Conservation (phyloP, 1,140 invertebrate genomes). For the Marisa cornuarietis region DNA sequence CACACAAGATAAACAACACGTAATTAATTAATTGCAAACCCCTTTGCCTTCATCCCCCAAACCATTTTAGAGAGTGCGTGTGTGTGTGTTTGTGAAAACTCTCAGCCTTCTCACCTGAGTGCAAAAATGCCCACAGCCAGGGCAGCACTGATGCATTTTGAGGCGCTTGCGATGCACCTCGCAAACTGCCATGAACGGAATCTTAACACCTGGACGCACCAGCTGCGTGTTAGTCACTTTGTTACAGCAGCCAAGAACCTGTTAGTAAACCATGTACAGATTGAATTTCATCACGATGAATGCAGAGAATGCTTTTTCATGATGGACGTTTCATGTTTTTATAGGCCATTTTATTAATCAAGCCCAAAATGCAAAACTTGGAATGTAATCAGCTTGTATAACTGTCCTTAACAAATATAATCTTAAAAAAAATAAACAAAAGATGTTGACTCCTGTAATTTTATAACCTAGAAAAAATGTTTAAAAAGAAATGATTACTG, state of each 20-base stretch:
- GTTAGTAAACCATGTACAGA: constrained; percentile 16
- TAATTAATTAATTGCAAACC: no score
- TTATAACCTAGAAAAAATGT: no score
- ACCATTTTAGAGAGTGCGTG: not conserved
- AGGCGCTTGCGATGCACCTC: constrained; percentile 81
- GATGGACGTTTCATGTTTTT: no score
- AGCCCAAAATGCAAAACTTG: no score
- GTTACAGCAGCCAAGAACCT: constrained; percentile 83
- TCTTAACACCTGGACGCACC: constrained; percentile 79
- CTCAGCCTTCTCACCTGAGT: constrained; percentile 75
- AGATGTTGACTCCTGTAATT: no score
- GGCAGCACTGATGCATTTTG: constrained; percentile 86
- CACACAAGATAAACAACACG: no score
- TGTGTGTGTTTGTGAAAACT: not conserved
- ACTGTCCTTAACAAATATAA: no score
- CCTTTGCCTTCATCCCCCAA: not conserved
- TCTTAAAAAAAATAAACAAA: no score
- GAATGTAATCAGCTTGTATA: no score
- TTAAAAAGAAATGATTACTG: no score
- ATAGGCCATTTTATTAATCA: no score
- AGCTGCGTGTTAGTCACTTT: constrained; percentile 73
- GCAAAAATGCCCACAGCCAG: constrained; percentile 90
- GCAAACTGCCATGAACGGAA: constrained; percentile 87
- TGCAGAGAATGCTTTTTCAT: no score
- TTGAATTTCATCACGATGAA: not conserved